These are phyloP conservation scores for Schizopygopsis pylzovi DNA, from an alignment of 2,797 vertebrate genomes.

Conservation along the genomic window DNA sequence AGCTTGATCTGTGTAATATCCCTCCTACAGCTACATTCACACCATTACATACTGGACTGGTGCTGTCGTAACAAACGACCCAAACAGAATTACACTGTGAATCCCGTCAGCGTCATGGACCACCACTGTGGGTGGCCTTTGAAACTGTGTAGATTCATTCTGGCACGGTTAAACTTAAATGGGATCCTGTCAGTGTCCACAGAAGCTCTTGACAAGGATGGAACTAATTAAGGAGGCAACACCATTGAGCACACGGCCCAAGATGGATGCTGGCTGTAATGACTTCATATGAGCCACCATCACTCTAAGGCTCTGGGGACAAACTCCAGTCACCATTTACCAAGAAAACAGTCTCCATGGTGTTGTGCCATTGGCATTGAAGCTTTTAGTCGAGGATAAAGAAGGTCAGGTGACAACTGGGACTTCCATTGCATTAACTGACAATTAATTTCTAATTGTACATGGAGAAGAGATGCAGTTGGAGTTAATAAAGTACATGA, in stretches of 20 bases:
- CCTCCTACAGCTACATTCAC: conserved; percentile 16
- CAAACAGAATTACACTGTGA: conserved; percentile 1
- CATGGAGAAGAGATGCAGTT: background rate
- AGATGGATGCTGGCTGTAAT: conserved; percentile 63
- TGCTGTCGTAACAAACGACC: conserved; percentile 14
- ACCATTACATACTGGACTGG: background rate
- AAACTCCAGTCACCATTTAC: conserved; percentile 53
- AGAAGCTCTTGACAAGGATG: conserved; percentile 37
- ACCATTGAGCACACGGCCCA: conserved; percentile 36
- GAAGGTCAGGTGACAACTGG: conserved; percentile 44
- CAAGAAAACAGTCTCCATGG: conserved; percentile 50
- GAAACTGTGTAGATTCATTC: conserved; percentile 9
- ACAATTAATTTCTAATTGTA: background rate
- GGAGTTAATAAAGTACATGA: background rate
- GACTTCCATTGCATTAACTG: conserved; percentile 4
- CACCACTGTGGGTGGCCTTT: conserved; percentile 22
- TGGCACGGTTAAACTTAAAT: conserved; percentile 35
- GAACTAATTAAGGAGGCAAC: conserved; percentile 54
- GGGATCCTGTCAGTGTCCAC: conserved; percentile 43
- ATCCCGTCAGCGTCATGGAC: background rate
- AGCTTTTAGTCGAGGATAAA: conserved; percentile 47
- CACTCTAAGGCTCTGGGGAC: conserved; percentile 59
- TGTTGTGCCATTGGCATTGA: conserved; percentile 48
- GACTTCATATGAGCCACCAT: conserved; percentile 64
- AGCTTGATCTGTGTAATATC: conserved; percentile 22